Base-by-base conservation (phyloP, 2,797 vertebrate species). In the Rachycentron canadum region DNA sequence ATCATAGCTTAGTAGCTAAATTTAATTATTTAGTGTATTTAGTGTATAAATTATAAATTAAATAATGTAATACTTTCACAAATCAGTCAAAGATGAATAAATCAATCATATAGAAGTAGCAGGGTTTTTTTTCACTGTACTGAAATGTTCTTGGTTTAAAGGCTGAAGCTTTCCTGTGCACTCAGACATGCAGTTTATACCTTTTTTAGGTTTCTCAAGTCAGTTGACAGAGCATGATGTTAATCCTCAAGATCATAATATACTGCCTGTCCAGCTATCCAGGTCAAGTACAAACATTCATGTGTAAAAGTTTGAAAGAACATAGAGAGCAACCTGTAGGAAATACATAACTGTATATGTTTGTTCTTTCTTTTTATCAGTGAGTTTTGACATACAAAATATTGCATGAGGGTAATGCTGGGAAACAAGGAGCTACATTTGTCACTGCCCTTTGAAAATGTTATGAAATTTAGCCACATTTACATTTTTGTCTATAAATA, bases 211-310 rank as follows among this genome's bases (percentile, higher is more conserved):
- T 30, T n/a, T 69, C 43, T 56, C 55, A 62, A 49, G 28, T 64
- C 28, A 34, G 10, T 38, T 43, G 25, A 45, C 68, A 56, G 65
- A 57, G 53, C 38, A 59, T 41, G 13, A 74, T 52, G 34, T 59
- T 76, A 82, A 81, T 88, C 59, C 32, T 71, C 58, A 12, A 16
- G n/a, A 45, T 62, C 30, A 69, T 43, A 49, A 49, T 30, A 63
- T 23, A 45, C 36, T 23, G 8, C 17, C 2, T 59, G 41, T 65
- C 40, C 28, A 9, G 34, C 7, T 32, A 28, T 43, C 1, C 5
- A 7, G 2, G 41, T 63, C 4, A 66, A 56, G 19, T 19, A 30
- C 38, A 17, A 45, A 45, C 12, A 9, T 36, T 10, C 1, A 53
- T 56, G 11, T 50, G 0, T 40, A 5, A 63, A 47, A 3, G 17